Evolutionary conservation across 2,888 invertebrate species (phyloP).

Genomic region (Noctua comes): DNA sequence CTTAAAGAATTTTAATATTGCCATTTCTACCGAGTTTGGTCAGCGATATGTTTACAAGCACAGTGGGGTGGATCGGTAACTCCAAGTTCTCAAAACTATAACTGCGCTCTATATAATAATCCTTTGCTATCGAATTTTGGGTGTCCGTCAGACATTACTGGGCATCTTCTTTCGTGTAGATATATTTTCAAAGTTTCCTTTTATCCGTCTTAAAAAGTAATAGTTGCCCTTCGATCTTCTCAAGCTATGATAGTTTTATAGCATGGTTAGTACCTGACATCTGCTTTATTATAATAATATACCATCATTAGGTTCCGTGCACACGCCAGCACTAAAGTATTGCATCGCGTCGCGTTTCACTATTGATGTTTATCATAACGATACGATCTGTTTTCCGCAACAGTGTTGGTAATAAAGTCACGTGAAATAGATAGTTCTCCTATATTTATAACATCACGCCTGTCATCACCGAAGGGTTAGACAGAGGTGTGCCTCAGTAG

Average conservation of each 20-base stretch:
- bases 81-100: not conserved
- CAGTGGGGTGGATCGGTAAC: not conserved
- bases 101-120: not conserved
- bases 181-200: not conserved
- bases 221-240: not conserved
- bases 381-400: slow-evolving; percentile 50
- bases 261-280: not conserved
- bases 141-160: not conserved
- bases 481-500: not conserved
- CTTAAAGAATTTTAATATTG: not conserved
- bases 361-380: slow-evolving; percentile 32
- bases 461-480: not conserved
- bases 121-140: not conserved
- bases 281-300: not conserved
- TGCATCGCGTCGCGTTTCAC: slow-evolving; percentile 41
- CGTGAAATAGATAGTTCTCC: not conserved
- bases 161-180: too few relatives aligned
- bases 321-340: slow-evolving; percentile 27
- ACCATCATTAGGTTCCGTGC: not conserved
- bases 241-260: not conserved
- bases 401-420: slow-evolving; percentile 10
- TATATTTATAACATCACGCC: not conserved
- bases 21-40: not conserved
- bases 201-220: not conserved
- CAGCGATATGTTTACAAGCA: not conserved